A percentile compares a stretch with the other conserved stretches of the same genome.
phyloP scores from a whole-genome alignment of 2,797 vertebrate species.

The Peromyscus nudipes region DNA sequence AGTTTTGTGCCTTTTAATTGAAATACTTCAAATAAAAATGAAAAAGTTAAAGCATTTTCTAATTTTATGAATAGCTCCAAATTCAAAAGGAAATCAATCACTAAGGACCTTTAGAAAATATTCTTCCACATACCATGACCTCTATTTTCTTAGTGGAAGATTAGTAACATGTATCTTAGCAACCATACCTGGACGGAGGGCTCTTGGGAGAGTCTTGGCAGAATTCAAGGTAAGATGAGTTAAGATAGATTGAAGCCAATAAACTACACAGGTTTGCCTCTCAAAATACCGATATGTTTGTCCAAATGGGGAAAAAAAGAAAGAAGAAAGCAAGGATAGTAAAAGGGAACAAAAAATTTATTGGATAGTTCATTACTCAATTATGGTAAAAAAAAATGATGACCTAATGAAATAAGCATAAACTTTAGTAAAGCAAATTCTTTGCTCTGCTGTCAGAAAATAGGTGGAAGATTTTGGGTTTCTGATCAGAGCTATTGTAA shows the following conservation, averaged over 20 bases:
- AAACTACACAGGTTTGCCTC: constrained; percentile 81
- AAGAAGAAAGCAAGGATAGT: background rate
- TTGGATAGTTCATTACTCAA: background rate
- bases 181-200: constrained; percentile 85
- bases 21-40: background rate
- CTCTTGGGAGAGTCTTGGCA: constrained; percentile 84
- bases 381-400: background rate
- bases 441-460: background rate
- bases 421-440: background rate
- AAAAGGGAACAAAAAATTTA: background rate
- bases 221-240: constrained; percentile 84
- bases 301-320: constrained; percentile 28
- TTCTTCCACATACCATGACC: constrained; percentile 82
- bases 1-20: background rate
- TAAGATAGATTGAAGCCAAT: constrained; percentile 82
- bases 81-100: constrained; percentile 80
- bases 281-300: constrained; percentile 82
- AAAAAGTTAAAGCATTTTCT: constrained; percentile 50
- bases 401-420: constrained; percentile 61
- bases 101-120: constrained; percentile 81
- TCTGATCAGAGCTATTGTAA: background rate
- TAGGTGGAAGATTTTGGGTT: background rate
- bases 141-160: constrained; percentile 86
- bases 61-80: constrained; percentile 43
- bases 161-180: constrained; percentile 88